Base-by-base conservation (phyloP, 2,888 invertebrate species). In the Platerodrilus igneus region DNA sequence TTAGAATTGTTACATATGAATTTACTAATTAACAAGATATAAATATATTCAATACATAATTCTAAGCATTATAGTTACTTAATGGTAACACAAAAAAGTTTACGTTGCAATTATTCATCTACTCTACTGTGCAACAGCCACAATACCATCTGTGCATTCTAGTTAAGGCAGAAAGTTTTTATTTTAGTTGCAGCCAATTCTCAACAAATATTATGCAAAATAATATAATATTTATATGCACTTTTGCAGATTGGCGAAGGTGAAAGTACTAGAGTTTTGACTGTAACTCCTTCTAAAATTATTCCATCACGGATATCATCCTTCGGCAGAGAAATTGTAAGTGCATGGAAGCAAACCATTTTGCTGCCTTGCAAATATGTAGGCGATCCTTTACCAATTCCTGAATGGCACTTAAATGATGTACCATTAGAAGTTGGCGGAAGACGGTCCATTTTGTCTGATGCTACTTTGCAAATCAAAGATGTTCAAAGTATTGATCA, bases 281-380 rank as follows among this genome's bases (percentile, higher is more conserved):
- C 83, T 2, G 82, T 87, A 19, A 74, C 82, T 11, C 86, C 87
- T 0, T 78, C 82, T 25, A 81, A 81, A 57, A 81, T 72, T 76
- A 91, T 91, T 40, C 86, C 91, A 26, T 92, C 92, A 20, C 76
- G 82, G 64, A 91, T 94, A 62, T 86, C 90, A 2, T 91, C 91
- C 30, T 93, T 93, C 67, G 87, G 88, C 52, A 76, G 81, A 46
- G 77, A 78, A 53, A 78, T 86, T 48, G 76, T 84, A 16, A 84
- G 82, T 3, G 88, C 90, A 2, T 93, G 92, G 90, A 90, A 91
- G 58, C 86, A 86, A 62, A 83, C 88, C 56, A 78, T 92, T 20
- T 80, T 80, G 16, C 68, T 94, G 19, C 81, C 86, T 0, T 94
- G 94, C 60, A 80, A 83, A 52, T 83, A 85, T 63, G 91, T 92